phyloP scores from a whole-genome alignment of 2,797 vertebrate genomes.

The Notoglanidium macrostoma region DNA sequence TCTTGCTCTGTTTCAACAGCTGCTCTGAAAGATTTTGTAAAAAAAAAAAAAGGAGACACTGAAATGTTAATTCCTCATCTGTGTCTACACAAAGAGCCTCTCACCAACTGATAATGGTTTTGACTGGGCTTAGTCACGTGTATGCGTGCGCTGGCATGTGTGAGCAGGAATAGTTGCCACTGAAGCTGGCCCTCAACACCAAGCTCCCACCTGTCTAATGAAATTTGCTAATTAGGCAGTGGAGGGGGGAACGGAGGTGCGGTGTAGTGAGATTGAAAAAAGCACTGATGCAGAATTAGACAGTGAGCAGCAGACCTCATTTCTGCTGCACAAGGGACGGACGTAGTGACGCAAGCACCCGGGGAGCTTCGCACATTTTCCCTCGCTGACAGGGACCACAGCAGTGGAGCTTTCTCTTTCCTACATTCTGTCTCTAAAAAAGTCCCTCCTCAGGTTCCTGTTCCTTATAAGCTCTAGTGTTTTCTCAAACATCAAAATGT shows the following conservation, averaged over 20 bases:
- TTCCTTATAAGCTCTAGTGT: not conserved
- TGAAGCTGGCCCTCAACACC: conserved; percentile 44
- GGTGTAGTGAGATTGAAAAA: conserved; percentile 23
- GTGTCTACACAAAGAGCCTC: not conserved
- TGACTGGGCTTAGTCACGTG: conserved; percentile 33
- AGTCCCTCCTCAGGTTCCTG: not conserved
- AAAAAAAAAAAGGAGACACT: not conserved
- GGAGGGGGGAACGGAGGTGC: not conserved
- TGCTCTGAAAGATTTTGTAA: not conserved
- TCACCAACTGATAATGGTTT: not conserved
- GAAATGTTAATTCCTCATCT: not conserved
- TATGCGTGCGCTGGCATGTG: conserved; percentile 41
- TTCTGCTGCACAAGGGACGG: conserved; percentile 56
- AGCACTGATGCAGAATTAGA: conserved; percentile 48
- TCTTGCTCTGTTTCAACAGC: not conserved
- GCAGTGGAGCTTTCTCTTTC: conserved; percentile 21
- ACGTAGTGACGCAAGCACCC: conserved; percentile 57
- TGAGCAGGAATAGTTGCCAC: conserved; percentile 39
- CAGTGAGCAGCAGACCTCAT: conserved; percentile 61
- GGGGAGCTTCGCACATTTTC: conserved; percentile 36
- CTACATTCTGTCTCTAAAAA: conserved; percentile 11
- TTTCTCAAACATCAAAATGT: not conserved
- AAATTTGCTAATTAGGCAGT: conserved; percentile 56
- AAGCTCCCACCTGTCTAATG: conserved; percentile 59
- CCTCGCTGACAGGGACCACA: not conserved